Evolutionary conservation across 1,140 invertebrate genomes (phyloP), one percentile per base, ranked within the genome.

Genomic region (Drosophila subpulchrella): DNA sequence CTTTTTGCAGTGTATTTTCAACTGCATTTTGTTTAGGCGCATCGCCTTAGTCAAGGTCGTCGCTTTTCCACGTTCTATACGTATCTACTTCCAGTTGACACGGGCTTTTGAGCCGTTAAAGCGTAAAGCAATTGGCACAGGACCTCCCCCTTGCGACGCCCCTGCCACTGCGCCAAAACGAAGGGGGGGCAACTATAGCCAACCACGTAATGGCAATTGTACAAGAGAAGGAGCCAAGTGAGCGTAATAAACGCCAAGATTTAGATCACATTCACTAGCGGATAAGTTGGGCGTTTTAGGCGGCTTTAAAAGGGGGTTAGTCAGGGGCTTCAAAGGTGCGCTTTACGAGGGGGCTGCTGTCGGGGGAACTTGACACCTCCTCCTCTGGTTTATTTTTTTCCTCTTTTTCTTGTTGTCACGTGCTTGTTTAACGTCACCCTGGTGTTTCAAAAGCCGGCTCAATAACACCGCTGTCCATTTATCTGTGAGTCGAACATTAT

Each of bases 171-270:
- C 41, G 24, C 27, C 30, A 70, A 50, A 54, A 27, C 27, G 27
- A 20, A 15, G 63, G 36, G 30, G 47, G 47, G 17, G 24, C n/a
- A 38, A 47, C 70, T 74, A 62, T 41, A 50, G 72, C 57, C 73
- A 62, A 72, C 75, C 34, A 71, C 76, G 76, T 73, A 78, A 60
- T 73, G 76, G 59, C 76, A 78, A 72, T 60, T 73, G 72, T 75
- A 61, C 44, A 53, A 60, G 54, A 67, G 62, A 70, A 65, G 54
- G 66, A 66, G 68, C 79, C 83, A 86, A 88, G 75, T 88, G 75
- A 83, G 83, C 83, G 83, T 79, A 88, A 86, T 86, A 86, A 86
- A 86, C 75, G 83, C 65, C 71, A 88, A 83, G 79, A 79, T 76
- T 88, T 68, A 66, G 79, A 82, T 77, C 71, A 68, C 62, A 82